Conservation (phyloP, 2,113 vertebrate genomes). For the Syngnathoides biaculeatus region DNA sequence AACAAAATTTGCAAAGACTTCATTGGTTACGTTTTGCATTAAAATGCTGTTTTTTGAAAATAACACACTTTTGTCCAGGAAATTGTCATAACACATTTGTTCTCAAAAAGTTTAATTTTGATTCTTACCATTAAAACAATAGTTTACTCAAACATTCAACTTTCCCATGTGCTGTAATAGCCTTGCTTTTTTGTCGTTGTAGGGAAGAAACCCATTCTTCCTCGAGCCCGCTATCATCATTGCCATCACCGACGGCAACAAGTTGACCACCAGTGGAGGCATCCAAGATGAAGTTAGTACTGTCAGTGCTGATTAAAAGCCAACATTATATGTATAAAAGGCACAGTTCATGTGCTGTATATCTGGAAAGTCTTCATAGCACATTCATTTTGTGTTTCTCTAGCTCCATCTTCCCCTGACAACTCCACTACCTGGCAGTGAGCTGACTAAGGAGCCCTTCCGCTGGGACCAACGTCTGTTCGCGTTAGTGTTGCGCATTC, state of each 20-base stretch:
- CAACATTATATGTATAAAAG: background rate
- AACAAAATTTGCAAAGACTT: too few relatives aligned
- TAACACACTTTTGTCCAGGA: too few relatives aligned
- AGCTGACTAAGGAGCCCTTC: slow-evolving; percentile 93
- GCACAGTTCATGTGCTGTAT: background rate
- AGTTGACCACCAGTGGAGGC: slow-evolving; percentile 82
- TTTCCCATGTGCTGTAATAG: background rate
- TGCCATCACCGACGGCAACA: slow-evolving; percentile 90
- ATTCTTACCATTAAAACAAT: background rate
- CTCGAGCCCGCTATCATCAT: slow-evolving; percentile 92
- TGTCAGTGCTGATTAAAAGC: background rate
- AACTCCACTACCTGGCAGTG: slow-evolving; percentile 90
- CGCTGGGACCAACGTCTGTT: slow-evolving; percentile 94
- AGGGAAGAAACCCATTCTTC: slow-evolving; percentile 93
- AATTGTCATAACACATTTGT: too few relatives aligned
- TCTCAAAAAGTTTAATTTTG: too few relatives aligned
- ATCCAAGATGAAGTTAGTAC: slow-evolving; percentile 89
- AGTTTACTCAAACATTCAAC: background rate
- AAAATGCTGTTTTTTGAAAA: too few relatives aligned
- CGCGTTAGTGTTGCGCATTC: slow-evolving; percentile 84
- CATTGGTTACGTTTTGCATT: too few relatives aligned
- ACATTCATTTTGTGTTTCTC: slow-evolving; percentile 12
- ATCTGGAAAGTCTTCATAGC: background rate
- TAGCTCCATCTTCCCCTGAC: slow-evolving; percentile 92
- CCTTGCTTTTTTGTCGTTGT: slow-evolving; percentile 7